Percentiles rank a stretch among this genome's conserved stretches.
phyloP scores from a whole-genome alignment of 2,797 vertebrate genomes.

The Mycteria americana region DNA sequence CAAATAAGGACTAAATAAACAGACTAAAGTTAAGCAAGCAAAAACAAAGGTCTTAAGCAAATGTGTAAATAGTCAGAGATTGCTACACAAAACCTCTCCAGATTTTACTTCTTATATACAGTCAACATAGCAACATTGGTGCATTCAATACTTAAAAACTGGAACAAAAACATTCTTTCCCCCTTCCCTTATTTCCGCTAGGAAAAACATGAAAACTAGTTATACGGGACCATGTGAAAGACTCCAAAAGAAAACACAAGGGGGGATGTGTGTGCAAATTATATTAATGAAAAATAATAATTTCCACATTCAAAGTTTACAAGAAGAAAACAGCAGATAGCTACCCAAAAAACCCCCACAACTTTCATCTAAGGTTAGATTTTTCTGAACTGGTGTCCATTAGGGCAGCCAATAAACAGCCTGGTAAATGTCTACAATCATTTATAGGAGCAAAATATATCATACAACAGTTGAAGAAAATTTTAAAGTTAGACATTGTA shows the following conservation, averaged over 20 bases:
- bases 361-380: too few species aligned
- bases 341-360: too few species aligned
- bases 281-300: too few species aligned
- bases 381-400: too few species aligned
- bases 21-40: neutral
- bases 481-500: neutral
- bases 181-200: neutral
- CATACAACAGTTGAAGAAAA: neutral
- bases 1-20: slow-evolving; percentile 86
- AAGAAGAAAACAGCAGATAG: too few species aligned
- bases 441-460: neutral
- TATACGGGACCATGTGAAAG: neutral
- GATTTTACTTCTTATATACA: neutral
- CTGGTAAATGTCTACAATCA: too few species aligned
- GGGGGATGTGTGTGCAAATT: too few species aligned
- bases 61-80: neutral
- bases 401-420: too few species aligned
- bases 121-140: neutral
- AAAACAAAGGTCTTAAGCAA: neutral
- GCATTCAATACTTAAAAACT: neutral
- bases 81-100: neutral
- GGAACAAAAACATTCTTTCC: neutral
- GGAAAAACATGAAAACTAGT: neutral
- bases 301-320: too few species aligned
- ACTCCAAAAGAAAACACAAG: neutral